Evolutionary conservation across 2,888 invertebrate genomes (phyloP).

Genomic region (Rhagium mordax): DNA sequence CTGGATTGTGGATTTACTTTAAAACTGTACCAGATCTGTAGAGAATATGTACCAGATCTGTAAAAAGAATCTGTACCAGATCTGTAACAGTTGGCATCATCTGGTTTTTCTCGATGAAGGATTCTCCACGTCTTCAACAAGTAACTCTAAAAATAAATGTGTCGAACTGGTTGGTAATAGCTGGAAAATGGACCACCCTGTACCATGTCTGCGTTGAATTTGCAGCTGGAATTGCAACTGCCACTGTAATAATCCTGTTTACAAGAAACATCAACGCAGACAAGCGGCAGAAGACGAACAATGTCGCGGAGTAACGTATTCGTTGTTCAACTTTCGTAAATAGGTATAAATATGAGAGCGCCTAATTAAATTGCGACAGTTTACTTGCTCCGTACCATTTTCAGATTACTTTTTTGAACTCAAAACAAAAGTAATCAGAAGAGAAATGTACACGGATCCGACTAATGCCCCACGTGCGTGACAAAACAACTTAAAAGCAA

Average conservation of each 20-base stretch:
- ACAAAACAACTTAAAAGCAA: slow-evolving; percentile 40
- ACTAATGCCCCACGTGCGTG: slow-evolving; percentile 40
- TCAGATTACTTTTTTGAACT: slow-evolving; percentile 29
- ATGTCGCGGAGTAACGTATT: neutral
- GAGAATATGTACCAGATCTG: too few relatives aligned
- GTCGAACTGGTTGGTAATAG: neutral
- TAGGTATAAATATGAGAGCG: neutral
- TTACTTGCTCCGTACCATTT: slow-evolving; percentile 7
- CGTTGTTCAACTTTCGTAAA: neutral
- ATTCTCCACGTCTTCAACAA: too few relatives aligned
- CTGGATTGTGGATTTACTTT: too few relatives aligned
- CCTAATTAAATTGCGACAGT: slow-evolving; percentile 18
- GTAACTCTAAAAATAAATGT: too few relatives aligned
- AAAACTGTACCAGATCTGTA: too few relatives aligned
- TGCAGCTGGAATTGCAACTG: neutral
- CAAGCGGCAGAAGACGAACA: neutral
- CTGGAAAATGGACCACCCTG: neutral
- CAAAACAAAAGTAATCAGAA: slow-evolving; percentile 38
- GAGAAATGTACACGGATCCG: slow-evolving; percentile 31
- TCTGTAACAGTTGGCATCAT: too few relatives aligned
- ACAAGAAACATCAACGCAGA: neutral
- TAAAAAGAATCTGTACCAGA: too few relatives aligned
- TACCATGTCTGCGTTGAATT: neutral
- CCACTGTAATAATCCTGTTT: neutral
- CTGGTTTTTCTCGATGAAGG: too few relatives aligned